Base-by-base conservation (phyloP, 2,113 vertebrate species). In the Thomomys bottae region DNA sequence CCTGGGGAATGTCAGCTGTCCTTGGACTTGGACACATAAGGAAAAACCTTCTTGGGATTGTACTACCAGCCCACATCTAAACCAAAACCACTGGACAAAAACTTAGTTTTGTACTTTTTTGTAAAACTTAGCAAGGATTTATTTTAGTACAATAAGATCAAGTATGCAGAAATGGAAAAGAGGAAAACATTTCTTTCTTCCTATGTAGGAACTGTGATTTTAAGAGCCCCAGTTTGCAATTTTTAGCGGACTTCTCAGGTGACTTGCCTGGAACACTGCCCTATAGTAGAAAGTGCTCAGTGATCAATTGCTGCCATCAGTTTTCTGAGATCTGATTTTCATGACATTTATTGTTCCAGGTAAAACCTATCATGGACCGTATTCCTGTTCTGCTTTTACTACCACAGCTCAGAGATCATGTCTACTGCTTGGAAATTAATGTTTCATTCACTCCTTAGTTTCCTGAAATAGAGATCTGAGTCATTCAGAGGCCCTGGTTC, bases 381-480 rank as follows among this genome's bases (percentile, higher is more conserved):
- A 0, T 24, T 71, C 23, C 10, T 14, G 10, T 42, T 49, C 23
- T 21, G 12, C 32, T 59, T 34, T 59, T 4, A 0, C 64, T 4
- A 0, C 73, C 15, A 18, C 68, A 45, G 21, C 73, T 89, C 40
- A 3, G 34, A 18, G 36, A 8, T 34, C 30, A 11, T 32, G 63
- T 86, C 42, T 40, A 64, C 30, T 42, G 59, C 81, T 80, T 42
- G 66, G 64, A 73, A 89, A 81, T 45, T 42, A n/a, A 4, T 2
- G 28, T 76, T 54, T 21, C 75, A 32, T 40, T 59, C 12, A 3
- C 57, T 63, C 40, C 84, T 83, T 40, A n/a, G 17, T 34, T 64
- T 94, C 82, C 73, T 28, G 4, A 88, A 84, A 78, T 70, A 68
- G 79, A 82, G 36, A 4, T 57, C 49, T 73, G 24, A 34, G 59